A percentile compares a stretch with the other conserved stretches of the same genome.
Evolutionary conservation across 2,113 vertebrate species (phyloP).

Genomic region (Hassar affinis): DNA sequence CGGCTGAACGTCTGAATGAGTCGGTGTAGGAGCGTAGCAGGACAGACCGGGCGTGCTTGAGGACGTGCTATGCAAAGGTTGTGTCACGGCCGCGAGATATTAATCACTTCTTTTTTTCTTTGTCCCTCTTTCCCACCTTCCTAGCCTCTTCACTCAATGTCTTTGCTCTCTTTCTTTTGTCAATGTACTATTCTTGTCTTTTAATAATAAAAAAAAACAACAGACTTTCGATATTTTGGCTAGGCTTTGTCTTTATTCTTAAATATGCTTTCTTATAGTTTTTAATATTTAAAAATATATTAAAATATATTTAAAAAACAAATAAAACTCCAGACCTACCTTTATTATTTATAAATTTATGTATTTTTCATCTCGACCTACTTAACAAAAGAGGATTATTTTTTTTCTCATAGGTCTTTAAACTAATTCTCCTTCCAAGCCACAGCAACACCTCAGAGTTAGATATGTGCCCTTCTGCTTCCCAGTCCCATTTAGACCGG

Average conservation of each 20-base stretch:
- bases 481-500: conserved; percentile 42
- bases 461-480: conserved; percentile 66
- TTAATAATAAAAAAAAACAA: conserved; percentile 53
- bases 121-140: conserved; percentile 1
- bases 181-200: conserved; percentile 36
- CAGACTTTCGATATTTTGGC: not conserved
- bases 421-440: conserved; percentile 38
- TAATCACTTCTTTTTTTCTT: conserved; percentile 56
- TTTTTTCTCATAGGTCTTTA: not conserved
- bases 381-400: not conserved
- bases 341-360: no score
- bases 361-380: not conserved
- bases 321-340: not conserved
- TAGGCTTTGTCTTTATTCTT: conserved; percentile 34
- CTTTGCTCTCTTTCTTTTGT: conserved; percentile 20
- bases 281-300: not conserved
- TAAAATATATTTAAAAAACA: no score
- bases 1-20: not conserved
- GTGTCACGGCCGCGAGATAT: conserved; percentile 85
- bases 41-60: conserved; percentile 6
- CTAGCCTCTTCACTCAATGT: not conserved
- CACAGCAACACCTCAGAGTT: conserved; percentile 65
- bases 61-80: conserved; percentile 74
- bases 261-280: not conserved
- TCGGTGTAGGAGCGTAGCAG: not conserved